These are phyloP conservation scores for Tenualosa thibaudeaui DNA, from an alignment of 2,797 vertebrate genomes.

Conservation along the genomic window DNA sequence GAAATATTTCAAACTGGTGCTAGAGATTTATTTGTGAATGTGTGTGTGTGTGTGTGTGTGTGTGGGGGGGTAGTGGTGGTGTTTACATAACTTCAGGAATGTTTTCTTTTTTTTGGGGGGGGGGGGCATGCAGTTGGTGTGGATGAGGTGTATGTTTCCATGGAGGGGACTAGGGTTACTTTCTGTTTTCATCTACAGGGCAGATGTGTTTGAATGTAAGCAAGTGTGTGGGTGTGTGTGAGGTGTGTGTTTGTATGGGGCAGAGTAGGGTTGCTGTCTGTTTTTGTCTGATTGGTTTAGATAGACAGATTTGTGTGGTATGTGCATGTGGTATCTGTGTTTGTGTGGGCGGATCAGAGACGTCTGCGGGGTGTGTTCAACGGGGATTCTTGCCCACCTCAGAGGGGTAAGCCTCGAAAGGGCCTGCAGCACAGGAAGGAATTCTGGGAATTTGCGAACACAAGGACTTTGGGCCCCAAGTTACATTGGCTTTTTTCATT, in stretches of 20 bases:
- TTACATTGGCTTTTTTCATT: conserved; percentile 63
- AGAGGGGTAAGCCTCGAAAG: conserved; percentile 42
- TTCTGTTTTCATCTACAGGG: no score
- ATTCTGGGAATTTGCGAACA: conserved; percentile 77
- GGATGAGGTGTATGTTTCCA: not conserved
- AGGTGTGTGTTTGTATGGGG: not conserved
- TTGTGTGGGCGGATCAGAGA: not conserved
- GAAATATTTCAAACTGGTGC: not conserved
- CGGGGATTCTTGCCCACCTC: not conserved
- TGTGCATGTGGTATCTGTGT: not conserved
- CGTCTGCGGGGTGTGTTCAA: not conserved
- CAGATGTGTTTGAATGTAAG: no score
- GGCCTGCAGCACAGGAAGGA: conserved; percentile 69
- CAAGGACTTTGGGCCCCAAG: conserved; percentile 71
- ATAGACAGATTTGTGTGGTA: not conserved
- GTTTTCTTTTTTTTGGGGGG: not conserved
- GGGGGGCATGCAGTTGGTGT: not conserved
- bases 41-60: not conserved
- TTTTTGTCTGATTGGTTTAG: not conserved
- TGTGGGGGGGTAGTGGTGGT: not conserved
- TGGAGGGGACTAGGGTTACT: not conserved
- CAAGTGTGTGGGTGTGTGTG: no score
- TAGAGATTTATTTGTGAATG: not conserved
- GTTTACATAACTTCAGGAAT: not conserved
- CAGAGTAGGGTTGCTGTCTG: not conserved